Base-by-base conservation (phyloP, 2,888 invertebrate genomes). In the Yponomeuta sedellus region DNA sequence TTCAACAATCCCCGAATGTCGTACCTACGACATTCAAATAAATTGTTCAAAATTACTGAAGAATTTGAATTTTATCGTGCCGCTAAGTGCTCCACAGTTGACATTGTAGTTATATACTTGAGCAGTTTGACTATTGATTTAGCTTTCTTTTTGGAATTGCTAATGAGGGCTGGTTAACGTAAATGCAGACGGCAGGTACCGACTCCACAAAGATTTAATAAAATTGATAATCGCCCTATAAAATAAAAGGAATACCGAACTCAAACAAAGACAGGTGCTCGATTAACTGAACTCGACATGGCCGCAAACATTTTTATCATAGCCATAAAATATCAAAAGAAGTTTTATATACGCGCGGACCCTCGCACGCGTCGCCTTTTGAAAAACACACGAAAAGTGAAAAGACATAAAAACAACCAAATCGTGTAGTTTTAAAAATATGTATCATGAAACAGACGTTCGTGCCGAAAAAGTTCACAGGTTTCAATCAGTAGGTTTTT, bases 251-350 rank as follows among this genome's bases (percentile, higher is more conserved):
- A 34, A 77, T 77, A 78, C 75, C 76, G 10, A 5, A 11, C 44
- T 40, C 22, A 63, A 63, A 63, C 44, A 69, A 69, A 72, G 83
- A 82, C 84, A 85, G 86, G 85, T 85, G 86, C 85, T 82, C 80
- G 73, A 81, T 80, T 81, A 81, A 58, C 65, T 77, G 76, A 81
- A 81, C 71, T 71, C 77, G 78, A 83, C 87, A 85, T 70, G 80
- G 44, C 89, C 89, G 85, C 88, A 84, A 83, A 88, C 90, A 85
- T 80, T 88, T 89, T 90, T 90, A 91, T 88, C 82, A 80, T 59
- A 56, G 74, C 77, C 83, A 82, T 90, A 89, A 90, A 89, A 16
- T 87, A 86, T 79, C 81, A 82, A 64, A 63, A 64, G 74, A 79
- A 78, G 80, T 78, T 75, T 78, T 75, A 75, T 78, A 80, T 52